Evolutionary conservation across 2,113 vertebrate species (phyloP).

Genomic region (Rhinichthys klamathensis): DNA sequence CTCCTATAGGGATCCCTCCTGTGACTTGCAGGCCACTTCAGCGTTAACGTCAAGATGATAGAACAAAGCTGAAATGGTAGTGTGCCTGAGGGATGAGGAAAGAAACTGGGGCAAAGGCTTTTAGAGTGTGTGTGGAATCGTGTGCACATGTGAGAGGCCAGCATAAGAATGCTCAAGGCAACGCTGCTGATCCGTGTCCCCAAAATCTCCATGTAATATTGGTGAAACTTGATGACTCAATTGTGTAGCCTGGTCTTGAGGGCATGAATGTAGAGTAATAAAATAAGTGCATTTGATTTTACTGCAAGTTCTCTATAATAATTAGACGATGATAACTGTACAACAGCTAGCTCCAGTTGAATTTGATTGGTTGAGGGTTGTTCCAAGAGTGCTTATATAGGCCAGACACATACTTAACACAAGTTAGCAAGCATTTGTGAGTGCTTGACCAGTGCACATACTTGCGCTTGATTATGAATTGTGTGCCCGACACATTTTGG

Average conservation of each 20-base stretch:
- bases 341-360: neutral
- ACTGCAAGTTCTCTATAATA: neutral
- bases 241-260: neutral
- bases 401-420: neutral
- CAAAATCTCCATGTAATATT: neutral
- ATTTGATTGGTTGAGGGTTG: neutral
- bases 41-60: slow-evolving; percentile 28
- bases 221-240: slow-evolving; percentile 36
- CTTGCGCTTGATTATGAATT: neutral
- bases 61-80: slow-evolving; percentile 42
- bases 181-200: slow-evolving; percentile 5
- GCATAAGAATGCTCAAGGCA: slow-evolving; percentile 18
- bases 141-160: neutral
- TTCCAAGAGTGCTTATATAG: neutral
- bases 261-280: slow-evolving; percentile 3
- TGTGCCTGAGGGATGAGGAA: slow-evolving; percentile 39
- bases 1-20: neutral
- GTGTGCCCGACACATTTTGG: neutral
- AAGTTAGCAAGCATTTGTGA: too few relatives aligned
- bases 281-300: neutral
- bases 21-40: slow-evolving; percentile 16
- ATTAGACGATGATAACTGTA: neutral
- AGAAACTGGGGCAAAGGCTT: slow-evolving; percentile 54
- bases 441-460: neutral
- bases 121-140: slow-evolving; percentile 24